A percentile compares a stretch with the other conserved stretches of the same genome.
Conservation (phyloP, 2,888 invertebrate genomes). For the Byasa hedistus region DNA sequence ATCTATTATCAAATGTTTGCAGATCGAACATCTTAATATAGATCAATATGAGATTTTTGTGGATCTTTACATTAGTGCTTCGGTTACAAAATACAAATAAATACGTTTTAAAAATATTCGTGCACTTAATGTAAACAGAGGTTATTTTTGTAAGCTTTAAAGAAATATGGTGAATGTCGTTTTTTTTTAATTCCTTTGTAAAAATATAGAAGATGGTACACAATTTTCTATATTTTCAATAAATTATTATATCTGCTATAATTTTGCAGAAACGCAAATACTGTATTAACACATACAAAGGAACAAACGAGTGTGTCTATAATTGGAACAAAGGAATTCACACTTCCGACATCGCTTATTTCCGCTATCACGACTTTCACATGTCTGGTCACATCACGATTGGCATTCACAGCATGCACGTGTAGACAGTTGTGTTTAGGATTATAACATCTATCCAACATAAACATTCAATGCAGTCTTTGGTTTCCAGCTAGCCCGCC, state of each 20-base stretch:
- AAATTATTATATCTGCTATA: not conserved
- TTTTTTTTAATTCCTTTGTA: no score
- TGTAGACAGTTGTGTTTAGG: not conserved
- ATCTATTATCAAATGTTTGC: no score
- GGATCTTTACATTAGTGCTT: no score
- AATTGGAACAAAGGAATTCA: not conserved
- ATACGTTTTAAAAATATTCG: no score
- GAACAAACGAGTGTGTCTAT: not conserved
- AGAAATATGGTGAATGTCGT: no score
- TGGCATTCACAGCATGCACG: conserved; percentile 25
- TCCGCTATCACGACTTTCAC: conserved; percentile 8
- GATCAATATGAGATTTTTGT: no score
- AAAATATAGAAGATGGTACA: no score
- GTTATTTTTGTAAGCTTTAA: no score
- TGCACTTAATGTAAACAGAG: no score
- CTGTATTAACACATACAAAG: not conserved
- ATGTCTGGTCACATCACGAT: conserved; percentile 21
- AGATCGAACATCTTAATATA: no score
- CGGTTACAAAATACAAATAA: no score
- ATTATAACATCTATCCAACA: not conserved
- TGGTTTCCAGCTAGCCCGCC: conserved; percentile 80
- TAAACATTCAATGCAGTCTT: conserved; percentile 15
- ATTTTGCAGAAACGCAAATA: not conserved
- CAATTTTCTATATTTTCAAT: no score
- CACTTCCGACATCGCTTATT: conserved; percentile 14